phyloP scores from a whole-genome alignment of 2,113 vertebrate species.

The Nothocercus julius region DNA sequence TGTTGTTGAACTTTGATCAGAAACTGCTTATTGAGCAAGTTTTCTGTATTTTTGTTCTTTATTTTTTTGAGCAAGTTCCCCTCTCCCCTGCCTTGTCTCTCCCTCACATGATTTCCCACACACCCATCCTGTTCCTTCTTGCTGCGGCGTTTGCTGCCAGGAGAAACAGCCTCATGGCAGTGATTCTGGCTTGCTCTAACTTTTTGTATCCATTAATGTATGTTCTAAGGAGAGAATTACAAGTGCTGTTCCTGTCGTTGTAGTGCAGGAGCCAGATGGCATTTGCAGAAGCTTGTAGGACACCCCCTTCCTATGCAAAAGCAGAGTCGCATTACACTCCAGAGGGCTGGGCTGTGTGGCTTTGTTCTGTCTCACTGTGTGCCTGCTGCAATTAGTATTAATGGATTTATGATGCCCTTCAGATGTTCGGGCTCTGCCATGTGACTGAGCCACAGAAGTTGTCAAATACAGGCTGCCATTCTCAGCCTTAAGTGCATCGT shows the following conservation, averaged over 20 bases:
- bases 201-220: slow-evolving; percentile 11
- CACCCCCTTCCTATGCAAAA: slow-evolving; percentile 6
- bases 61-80: background rate
- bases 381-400: slow-evolving; percentile 31
- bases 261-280: slow-evolving; percentile 53
- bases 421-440: background rate
- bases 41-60: background rate
- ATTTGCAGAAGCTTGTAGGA: slow-evolving; percentile 2
- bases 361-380: background rate
- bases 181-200: background rate
- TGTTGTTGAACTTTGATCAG: background rate
- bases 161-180: background rate
- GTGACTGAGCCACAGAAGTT: background rate
- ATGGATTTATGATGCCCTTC: background rate
- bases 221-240: slow-evolving; percentile 23
- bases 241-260: background rate
- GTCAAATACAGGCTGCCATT: background rate
- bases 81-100: background rate
- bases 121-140: slow-evolving; percentile 34
- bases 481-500: background rate
- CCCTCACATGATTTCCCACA: background rate
- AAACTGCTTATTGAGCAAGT: background rate
- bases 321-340: background rate
- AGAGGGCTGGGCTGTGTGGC: background rate
- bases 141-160: background rate